Conservation (phyloP, 2,888 invertebrate genomes). For the Lasioglossum vierecki region DNA sequence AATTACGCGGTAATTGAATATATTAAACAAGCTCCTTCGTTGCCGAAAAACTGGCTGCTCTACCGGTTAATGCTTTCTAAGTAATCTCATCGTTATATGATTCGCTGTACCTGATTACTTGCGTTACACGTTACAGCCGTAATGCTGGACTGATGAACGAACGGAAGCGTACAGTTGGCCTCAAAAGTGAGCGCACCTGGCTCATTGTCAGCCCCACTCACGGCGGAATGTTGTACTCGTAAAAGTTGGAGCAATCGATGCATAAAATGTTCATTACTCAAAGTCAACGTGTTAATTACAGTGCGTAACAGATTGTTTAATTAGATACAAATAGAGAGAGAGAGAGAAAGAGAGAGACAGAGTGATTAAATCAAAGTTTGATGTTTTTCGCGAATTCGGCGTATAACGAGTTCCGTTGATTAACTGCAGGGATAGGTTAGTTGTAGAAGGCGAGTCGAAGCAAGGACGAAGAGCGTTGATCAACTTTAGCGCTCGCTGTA, state of each 20-base stretch:
- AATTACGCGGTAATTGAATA: not conserved
- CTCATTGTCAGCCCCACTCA: not conserved
- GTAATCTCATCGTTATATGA: conserved; percentile 34
- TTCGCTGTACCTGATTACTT: conserved; percentile 24
- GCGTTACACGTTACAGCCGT: conserved; percentile 19
- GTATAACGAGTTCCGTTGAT: no score
- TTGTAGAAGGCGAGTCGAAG: not conserved
- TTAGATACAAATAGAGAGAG: no score
- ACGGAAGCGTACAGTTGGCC: conserved; percentile 29
- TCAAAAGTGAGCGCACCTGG: conserved; percentile 14
- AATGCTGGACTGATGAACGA: conserved; percentile 24
- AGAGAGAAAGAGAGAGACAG: no score
- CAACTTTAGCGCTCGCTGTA: conserved; percentile 38
- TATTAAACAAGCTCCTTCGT: not conserved
- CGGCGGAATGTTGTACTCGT: not conserved
- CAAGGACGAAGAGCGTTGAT: not conserved
- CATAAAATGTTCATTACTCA: no score
- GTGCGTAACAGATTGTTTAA: no score
- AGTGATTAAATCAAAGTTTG: not conserved
- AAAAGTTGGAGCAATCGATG: not conserved
- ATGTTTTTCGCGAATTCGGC: not conserved
- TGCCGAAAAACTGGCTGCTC: not conserved
- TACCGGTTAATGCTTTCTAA: conserved; percentile 13
- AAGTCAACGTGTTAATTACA: no score
- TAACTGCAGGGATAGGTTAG: not conserved